These are phyloP conservation scores for Mimas tiliae DNA, from an alignment of 2,888 invertebrate species.

Conservation along the genomic window DNA sequence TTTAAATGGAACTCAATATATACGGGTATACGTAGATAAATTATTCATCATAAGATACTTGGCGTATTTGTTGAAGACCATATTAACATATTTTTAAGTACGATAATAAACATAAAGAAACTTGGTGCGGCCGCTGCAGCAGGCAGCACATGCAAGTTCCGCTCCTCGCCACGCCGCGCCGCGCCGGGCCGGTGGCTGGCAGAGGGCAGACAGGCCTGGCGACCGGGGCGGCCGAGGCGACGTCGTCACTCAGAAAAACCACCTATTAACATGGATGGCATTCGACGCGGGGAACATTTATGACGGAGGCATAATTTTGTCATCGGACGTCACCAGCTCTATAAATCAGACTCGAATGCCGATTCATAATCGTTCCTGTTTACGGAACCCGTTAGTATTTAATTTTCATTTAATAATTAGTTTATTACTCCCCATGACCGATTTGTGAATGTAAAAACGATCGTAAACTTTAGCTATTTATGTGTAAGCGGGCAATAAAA, in stretches of 20 bases:
- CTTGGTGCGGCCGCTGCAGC: neutral
- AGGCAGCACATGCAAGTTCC: neutral
- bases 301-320: slow-evolving; percentile 67
- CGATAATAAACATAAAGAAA: neutral
- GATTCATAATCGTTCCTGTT: slow-evolving; percentile 59
- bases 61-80: neutral
- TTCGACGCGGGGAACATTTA: slow-evolving; percentile 60
- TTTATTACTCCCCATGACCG: slow-evolving; percentile 57
- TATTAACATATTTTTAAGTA: slow-evolving; percentile 12
- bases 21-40: slow-evolving; percentile 4
- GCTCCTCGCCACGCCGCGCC: slow-evolving; percentile 8
- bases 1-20: neutral
- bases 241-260: slow-evolving; percentile 56
- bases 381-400: slow-evolving; percentile 47
- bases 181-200: slow-evolving; percentile 33
- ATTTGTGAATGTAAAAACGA: slow-evolving; percentile 62
- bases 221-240: slow-evolving; percentile 39
- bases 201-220: slow-evolving; percentile 20
- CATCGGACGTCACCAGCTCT: slow-evolving; percentile 55
- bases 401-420: slow-evolving; percentile 65
- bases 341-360: slow-evolving; percentile 54
- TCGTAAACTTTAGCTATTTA: slow-evolving; percentile 70
- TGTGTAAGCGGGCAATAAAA: slow-evolving; percentile 72
- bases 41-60: neutral
- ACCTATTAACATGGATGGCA: slow-evolving; percentile 62